phyloP scores from a whole-genome alignment of 2,888 invertebrate species.

The Hartigia nigra region DNA sequence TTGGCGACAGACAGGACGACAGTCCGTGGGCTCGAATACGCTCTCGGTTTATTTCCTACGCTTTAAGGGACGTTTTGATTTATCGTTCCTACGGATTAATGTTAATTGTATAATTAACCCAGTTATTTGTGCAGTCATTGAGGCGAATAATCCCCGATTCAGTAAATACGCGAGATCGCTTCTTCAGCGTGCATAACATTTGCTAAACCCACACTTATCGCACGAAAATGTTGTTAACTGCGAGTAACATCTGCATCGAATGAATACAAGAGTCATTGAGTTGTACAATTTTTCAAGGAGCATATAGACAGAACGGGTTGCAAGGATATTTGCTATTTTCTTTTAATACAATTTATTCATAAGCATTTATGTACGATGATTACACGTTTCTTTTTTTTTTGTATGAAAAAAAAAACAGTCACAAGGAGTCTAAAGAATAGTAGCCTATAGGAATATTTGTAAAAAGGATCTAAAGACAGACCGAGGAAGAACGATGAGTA shows the following conservation, averaged over 20 bases:
- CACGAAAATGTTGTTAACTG: not conserved
- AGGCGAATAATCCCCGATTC: not conserved
- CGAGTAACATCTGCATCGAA: not conserved
- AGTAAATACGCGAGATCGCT: not conserved
- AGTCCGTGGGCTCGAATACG: not conserved
- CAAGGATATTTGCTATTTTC: not conserved
- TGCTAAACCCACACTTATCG: not conserved
- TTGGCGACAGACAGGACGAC: not conserved
- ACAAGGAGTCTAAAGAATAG: not conserved
- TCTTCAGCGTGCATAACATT: not conserved
- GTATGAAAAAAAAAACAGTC: too few species aligned
- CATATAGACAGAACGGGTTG: not conserved
- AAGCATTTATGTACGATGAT: too few species aligned
- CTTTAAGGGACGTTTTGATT: not conserved
- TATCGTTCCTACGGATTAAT: conserved; percentile 3
- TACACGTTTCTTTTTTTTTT: not conserved
- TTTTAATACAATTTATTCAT: too few species aligned
- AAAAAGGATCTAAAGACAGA: not conserved
- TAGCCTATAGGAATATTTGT: not conserved
- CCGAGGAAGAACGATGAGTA: not conserved
- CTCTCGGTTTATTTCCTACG: not conserved
- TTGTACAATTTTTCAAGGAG: not conserved
- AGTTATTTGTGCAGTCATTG: conserved; percentile 2
- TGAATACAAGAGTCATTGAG: not conserved
- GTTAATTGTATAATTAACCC: conserved; percentile 11